Percentiles rank a stretch among this genome's conserved stretches.
Conservation (phyloP, 2,797 vertebrate genomes). For the Pseudopleuronectes americanus region DNA sequence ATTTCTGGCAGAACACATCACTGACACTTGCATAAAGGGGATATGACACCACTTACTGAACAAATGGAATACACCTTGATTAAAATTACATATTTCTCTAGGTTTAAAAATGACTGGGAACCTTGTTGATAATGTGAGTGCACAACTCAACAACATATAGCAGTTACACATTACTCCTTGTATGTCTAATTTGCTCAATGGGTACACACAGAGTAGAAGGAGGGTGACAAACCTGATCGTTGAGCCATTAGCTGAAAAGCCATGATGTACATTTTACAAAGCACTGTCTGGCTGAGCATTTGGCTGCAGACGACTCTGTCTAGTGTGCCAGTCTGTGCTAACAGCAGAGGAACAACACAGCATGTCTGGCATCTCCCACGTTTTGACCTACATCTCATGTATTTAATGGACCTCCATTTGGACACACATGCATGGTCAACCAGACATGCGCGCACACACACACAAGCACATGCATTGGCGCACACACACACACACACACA, state of each 20-base stretch:
- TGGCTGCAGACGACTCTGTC: conserved; percentile 45
- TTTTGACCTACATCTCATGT: conserved; percentile 57
- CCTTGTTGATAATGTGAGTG: too few relatives aligned
- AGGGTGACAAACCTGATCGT: too few relatives aligned
- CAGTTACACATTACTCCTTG: background rate
- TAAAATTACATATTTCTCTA: too few relatives aligned
- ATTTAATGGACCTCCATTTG: conserved; percentile 38
- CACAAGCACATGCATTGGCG: background rate
- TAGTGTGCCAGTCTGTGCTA: conserved; percentile 48
- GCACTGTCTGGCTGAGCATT: conserved; percentile 53
- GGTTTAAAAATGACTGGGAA: too few relatives aligned
- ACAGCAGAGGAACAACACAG: conserved; percentile 35
- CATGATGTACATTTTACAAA: conserved; percentile 63
- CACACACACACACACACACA: background rate
- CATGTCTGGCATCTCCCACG: conserved; percentile 49
- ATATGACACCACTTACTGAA: too few relatives aligned
- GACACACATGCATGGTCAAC: conserved; percentile 1
- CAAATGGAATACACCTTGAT: too few relatives aligned
- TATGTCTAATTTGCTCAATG: background rate
- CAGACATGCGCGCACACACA: background rate
- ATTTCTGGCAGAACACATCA: too few relatives aligned
- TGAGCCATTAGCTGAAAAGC: background rate
- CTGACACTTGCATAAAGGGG: too few relatives aligned
- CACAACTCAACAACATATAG: too few relatives aligned
- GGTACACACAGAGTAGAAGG: background rate